These are phyloP conservation scores for Zoanthus solanderi DNA, from an alignment of 92 coral and sea anemone species.

Conservation along the genomic window DNA sequence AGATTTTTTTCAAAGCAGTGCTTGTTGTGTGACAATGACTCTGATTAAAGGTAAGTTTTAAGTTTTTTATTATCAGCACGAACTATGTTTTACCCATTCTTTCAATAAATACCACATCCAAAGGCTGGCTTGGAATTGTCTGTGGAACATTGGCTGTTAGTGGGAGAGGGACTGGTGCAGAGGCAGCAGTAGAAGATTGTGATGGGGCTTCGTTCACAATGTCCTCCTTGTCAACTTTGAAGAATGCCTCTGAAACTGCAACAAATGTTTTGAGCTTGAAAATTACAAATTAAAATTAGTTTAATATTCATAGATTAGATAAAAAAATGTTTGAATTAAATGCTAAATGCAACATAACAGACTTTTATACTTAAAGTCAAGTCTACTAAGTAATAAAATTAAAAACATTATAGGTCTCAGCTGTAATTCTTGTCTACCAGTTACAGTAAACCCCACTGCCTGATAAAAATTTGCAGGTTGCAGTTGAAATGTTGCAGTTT, in stretches of 20 bases:
- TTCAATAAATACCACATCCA: slow-evolving; percentile 90
- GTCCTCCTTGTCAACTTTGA: slow-evolving; percentile 97
- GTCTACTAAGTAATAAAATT: neutral
- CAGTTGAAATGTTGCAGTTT: too few relatives aligned
- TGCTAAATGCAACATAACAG: neutral
- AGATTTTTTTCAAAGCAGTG: too few relatives aligned
- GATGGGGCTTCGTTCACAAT: slow-evolving; percentile 75
- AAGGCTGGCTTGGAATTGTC: slow-evolving; percentile 93
- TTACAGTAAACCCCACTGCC: too few relatives aligned
- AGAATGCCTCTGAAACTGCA: slow-evolving; percentile 85
- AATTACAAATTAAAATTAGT: neutral
- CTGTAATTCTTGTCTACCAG: too few relatives aligned
- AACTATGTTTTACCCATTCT: slow-evolving; percentile 73
- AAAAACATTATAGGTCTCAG: neutral
- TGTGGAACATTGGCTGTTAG: slow-evolving; percentile 66
- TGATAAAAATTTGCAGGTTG: too few relatives aligned
- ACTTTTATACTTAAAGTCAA: neutral
- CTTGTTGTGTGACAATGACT: too few relatives aligned
- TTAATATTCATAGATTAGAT: too few relatives aligned
- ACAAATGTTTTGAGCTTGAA: neutral
- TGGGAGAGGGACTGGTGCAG: slow-evolving; percentile 80
- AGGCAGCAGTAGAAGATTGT: slow-evolving; percentile 56
- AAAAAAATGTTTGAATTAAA: too few relatives aligned
- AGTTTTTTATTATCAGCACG: too few relatives aligned
- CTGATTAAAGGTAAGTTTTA: too few relatives aligned